phyloP scores from a whole-genome alignment of 2,113 vertebrate genomes.

The Oenanthe oenanthe region DNA sequence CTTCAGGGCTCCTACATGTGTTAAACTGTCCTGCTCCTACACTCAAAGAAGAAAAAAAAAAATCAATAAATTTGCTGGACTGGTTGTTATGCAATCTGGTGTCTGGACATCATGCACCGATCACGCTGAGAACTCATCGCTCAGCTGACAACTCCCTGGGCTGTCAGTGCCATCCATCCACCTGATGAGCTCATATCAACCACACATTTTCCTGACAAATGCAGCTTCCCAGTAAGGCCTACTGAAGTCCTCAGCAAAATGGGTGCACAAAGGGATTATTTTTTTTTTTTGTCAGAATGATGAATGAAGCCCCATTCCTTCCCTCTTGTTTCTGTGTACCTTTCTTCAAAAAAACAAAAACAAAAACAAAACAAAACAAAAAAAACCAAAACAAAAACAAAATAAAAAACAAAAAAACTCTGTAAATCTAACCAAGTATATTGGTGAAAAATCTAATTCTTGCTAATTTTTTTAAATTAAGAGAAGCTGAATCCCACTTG shows the following conservation, averaged over 20 bases:
- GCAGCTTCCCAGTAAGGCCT: slow-evolving; percentile 19
- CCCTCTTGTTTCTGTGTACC: background rate
- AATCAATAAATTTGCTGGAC: slow-evolving; percentile 13
- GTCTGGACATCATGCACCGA: slow-evolving; percentile 1
- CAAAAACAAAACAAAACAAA: no score
- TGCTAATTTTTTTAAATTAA: background rate
- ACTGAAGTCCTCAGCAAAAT: slow-evolving; percentile 55
- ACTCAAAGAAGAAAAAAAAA: background rate
- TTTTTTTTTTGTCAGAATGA: background rate
- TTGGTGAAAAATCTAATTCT: background rate
- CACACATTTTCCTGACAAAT: slow-evolving; percentile 49
- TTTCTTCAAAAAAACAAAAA: background rate
- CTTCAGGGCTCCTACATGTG: background rate
- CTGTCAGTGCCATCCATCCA: slow-evolving; percentile 9
- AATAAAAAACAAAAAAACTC: background rate
- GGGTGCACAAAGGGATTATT: background rate
- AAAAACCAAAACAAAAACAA: no score
- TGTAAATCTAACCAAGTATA: background rate
- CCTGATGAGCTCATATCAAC: slow-evolving; percentile 30
- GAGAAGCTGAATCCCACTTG: background rate
- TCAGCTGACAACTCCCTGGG: slow-evolving; percentile 34
- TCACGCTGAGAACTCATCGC: slow-evolving; percentile 23
- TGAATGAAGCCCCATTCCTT: slow-evolving; percentile 7
- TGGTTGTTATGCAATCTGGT: slow-evolving; percentile 51
- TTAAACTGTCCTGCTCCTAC: background rate